Evolutionary conservation across 1,140 invertebrate species (phyloP), one percentile per base, ranked within the genome.

Genomic region (Idris sp.): DNA sequence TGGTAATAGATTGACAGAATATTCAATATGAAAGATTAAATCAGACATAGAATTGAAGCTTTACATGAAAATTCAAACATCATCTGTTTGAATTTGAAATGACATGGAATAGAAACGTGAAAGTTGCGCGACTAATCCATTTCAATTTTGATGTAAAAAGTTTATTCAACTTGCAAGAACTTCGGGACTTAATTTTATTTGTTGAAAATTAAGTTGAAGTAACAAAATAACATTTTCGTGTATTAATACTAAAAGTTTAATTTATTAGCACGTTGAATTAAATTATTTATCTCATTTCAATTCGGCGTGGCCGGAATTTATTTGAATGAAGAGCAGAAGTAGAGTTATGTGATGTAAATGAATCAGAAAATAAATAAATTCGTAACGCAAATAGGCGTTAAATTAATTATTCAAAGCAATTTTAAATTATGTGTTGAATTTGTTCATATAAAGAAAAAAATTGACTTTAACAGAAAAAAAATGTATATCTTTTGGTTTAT

Each of bases 41-140:
- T 65, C 61, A 67, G 54, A 74, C 51, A 48, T 48, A 67, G 61
- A 54, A 67, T 61, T 62, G 71, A 74, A 53, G 54, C 59, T 65
- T 73, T 64, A 74, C 72, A 74, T 68, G 72, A 68, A 62, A 67
- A 74, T 74, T 74, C 71, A 74, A 74, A 61, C 53, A 74, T 61
- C 56, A 74, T 54, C 62, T 74, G 71, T 67, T 67, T 67, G 61
- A 67, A 68, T 74, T 68, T 74, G 61, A 74, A 68, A 74, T 56
- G 62, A 62, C 62, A 56, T 56, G 62, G 53, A 65, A 64, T 64
- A 62, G 48, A 58, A 73, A 59, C 46, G 38, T 31, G 61, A 56
- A 67, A 74, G 54, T 67, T 74, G 49, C 5, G 61, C 53, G 26
- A 13, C 54, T 65, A 65, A 74, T 74, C 54, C 59, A 74, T 65